Conservation (phyloP, 2,797 vertebrate genomes). For the Ataeniobius toweri region DNA sequence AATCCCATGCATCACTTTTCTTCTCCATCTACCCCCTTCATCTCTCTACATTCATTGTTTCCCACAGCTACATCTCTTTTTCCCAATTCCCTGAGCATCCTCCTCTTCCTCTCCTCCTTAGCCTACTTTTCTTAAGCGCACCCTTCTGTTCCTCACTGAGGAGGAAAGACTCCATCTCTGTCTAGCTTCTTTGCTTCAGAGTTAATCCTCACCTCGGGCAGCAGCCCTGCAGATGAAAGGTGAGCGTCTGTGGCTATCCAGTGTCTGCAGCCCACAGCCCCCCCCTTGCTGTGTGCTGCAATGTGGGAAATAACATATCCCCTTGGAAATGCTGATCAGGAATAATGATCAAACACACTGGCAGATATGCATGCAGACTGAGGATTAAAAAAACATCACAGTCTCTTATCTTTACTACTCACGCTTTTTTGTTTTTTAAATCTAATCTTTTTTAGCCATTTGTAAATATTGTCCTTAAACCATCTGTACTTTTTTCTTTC, state of each 20-base stretch:
- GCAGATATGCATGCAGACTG: conserved; percentile 22
- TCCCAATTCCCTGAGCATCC: conserved; percentile 21
- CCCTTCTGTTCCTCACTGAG: conserved; percentile 37
- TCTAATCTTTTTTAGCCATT: conserved; percentile 26
- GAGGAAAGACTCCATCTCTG: conserved; percentile 55
- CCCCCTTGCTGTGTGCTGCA: conserved; percentile 39
- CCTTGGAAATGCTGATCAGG: conserved; percentile 48
- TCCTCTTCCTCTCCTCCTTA: conserved; percentile 20
- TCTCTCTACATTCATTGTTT: conserved; percentile 41
- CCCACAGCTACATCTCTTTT: conserved; percentile 40
- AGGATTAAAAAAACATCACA: conserved; percentile 52
- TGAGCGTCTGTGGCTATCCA: conserved; percentile 61
- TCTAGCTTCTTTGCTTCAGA: conserved; percentile 59
- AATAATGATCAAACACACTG: conserved; percentile 52
- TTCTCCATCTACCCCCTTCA: conserved; percentile 31
- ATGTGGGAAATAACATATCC: conserved; percentile 59
- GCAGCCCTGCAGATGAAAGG: conserved; percentile 72
- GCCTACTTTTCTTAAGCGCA: conserved; percentile 24
- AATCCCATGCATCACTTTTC: conserved; percentile 49
- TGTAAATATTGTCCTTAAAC: conserved; percentile 31
- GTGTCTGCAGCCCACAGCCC: conserved; percentile 42
- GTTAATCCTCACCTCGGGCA: conserved; percentile 75
- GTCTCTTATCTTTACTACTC: conserved; percentile 28
- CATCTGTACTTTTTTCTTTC: conserved; percentile 34
- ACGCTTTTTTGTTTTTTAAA: conserved; percentile 30